A percentile compares a stretch with the other conserved stretches of the same genome.
Conservation (phyloP, 2,113 vertebrate genomes). For the Hemichromis elongatus region DNA sequence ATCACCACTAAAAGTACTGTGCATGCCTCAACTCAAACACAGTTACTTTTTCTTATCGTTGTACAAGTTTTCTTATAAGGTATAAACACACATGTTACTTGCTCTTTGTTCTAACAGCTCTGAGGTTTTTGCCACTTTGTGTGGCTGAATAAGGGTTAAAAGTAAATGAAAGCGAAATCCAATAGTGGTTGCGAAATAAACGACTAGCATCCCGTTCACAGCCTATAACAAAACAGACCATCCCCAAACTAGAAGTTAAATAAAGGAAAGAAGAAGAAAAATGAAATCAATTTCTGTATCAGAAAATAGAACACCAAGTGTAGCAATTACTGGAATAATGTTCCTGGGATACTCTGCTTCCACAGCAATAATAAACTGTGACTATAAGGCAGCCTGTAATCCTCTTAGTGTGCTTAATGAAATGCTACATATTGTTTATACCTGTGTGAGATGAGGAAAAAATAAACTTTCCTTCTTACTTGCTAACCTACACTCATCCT, state of each 20-base stretch:
- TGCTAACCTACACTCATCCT: not conserved
- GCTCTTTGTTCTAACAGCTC: not conserved
- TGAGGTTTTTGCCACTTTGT: not conserved
- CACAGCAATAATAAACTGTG: conserved; percentile 9
- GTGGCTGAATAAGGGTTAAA: not conserved
- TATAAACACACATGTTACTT: not conserved
- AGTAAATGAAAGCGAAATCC: not conserved
- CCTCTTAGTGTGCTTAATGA: conserved; percentile 32
- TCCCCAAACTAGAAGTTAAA: not conserved
- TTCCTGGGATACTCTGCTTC: conserved; percentile 12
- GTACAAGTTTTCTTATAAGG: not conserved
- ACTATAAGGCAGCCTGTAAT: conserved; percentile 21
- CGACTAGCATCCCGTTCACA: not conserved
- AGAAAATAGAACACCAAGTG: conserved; percentile 22
- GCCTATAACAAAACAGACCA: not conserved
- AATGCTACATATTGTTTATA: conserved; percentile 25
- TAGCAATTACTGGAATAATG: conserved; percentile 19
- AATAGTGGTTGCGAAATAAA: not conserved
- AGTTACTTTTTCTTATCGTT: not conserved
- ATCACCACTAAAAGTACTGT: not conserved
- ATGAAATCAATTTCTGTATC: conserved; percentile 14
- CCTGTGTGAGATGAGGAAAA: not conserved
- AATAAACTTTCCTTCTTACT: not conserved
- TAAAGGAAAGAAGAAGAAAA: not conserved
- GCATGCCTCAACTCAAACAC: not conserved